A percentile compares a stretch with the other conserved stretches of the same genome.
Evolutionary conservation across 2,113 vertebrate genomes (phyloP).

Genomic region (Chinchilla lanigera): DNA sequence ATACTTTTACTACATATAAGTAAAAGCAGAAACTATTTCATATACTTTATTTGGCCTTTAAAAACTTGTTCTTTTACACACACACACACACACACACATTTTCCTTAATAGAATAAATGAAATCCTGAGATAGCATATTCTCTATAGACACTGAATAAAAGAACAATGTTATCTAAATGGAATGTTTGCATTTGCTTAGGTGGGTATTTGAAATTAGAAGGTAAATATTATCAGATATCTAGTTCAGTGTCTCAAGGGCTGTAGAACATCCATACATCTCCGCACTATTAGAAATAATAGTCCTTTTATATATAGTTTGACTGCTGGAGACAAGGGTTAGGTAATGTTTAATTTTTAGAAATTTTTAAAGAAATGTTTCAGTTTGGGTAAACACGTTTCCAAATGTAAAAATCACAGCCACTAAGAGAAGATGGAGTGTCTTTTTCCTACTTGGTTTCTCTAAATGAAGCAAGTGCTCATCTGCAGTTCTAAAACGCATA

Average conservation of each 20-base stretch:
- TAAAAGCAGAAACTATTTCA: neutral
- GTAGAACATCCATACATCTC: neutral
- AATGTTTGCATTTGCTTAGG: neutral
- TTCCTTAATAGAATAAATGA: neutral
- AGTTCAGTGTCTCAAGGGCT: neutral
- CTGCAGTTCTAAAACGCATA: neutral
- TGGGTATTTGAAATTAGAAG: slow-evolving; percentile 5
- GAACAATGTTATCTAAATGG: neutral
- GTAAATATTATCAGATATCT: neutral
- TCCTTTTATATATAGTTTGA: neutral
- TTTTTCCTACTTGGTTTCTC: neutral
- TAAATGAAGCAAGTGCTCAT: neutral
- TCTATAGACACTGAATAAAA: neutral
- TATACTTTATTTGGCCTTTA: neutral
- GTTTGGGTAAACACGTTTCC: neutral
- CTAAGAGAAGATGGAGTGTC: neutral
- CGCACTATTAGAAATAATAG: neutral
- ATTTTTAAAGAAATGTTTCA: neutral
- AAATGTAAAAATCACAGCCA: neutral
- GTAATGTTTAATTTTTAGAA: neutral
- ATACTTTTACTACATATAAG: neutral
- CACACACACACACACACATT: neutral
- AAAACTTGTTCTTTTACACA: neutral
- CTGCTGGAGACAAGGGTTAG: neutral
- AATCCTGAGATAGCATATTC: neutral